A percentile compares a stretch with the other conserved stretches of the same genome.
Conservation (phyloP, 1,140 invertebrate genomes). For the Drosophila subpulchrella region DNA sequence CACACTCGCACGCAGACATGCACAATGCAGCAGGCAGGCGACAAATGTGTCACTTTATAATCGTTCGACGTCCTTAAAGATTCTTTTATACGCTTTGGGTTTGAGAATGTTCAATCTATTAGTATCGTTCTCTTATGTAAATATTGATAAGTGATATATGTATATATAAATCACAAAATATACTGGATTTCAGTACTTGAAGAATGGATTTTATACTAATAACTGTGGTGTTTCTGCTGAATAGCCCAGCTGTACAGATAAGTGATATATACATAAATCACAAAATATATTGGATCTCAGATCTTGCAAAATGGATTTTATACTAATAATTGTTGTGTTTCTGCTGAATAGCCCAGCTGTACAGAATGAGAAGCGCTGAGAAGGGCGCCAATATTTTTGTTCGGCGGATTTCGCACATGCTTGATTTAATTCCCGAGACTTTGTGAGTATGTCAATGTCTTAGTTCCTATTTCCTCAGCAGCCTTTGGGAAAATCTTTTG, state of each 20-base stretch:
- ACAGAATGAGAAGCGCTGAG: background rate
- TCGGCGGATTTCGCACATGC: too few relatives aligned
- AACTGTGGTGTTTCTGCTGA: too few relatives aligned
- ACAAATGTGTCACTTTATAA: slow-evolving; percentile 31
- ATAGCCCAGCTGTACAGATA: background rate
- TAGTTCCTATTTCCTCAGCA: background rate
- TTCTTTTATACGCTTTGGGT: background rate
- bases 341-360: background rate
- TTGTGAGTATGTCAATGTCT: slow-evolving; percentile 13
- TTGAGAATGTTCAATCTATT: slow-evolving; percentile 1
- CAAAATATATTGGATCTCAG: too few relatives aligned
- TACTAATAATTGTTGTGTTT: too few relatives aligned
- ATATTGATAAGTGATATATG: too few relatives aligned
- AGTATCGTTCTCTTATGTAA: too few relatives aligned
- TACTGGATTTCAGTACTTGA: too few relatives aligned
- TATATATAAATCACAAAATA: too few relatives aligned
- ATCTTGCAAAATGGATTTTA: too few relatives aligned
- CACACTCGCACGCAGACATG: slow-evolving; percentile 12
- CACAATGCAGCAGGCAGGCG: slow-evolving; percentile 26
- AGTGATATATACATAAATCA: too few relatives aligned
- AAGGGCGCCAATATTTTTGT: background rate
- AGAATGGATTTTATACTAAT: too few relatives aligned
- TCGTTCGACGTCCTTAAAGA: slow-evolving; percentile 12
- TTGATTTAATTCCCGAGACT: slow-evolving; percentile 7
- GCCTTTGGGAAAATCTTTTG: slow-evolving; percentile 52